Evolutionary conservation across 2,797 vertebrate species (phyloP).

Genomic region (Thunnus albacares): DNA sequence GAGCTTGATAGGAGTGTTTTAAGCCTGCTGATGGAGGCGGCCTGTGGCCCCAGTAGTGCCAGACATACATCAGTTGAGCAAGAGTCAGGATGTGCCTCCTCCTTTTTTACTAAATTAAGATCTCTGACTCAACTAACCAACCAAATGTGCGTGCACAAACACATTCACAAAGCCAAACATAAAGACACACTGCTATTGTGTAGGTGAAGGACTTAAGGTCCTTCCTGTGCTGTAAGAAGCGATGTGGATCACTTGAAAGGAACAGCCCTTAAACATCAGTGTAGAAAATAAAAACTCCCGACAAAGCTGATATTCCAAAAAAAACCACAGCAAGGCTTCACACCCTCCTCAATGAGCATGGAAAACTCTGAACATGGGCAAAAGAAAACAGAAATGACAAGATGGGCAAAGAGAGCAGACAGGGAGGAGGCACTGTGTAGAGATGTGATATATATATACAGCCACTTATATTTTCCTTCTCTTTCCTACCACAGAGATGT

Average conservation of each 20-base stretch:
- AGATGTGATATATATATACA: conserved; percentile 38
- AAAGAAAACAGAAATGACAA: conserved; percentile 37
- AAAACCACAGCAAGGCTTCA: conserved; percentile 27
- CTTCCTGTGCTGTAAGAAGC: conserved; percentile 18
- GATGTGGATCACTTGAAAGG: conserved; percentile 25
- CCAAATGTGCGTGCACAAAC: conserved; percentile 24
- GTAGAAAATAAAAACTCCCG: conserved; percentile 34
- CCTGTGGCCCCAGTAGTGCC: conserved; percentile 17
- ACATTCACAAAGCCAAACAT: conserved; percentile 5
- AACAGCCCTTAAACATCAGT: conserved; percentile 27
- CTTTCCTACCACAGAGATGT: conserved; percentile 44
- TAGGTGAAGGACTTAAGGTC: conserved; percentile 29
- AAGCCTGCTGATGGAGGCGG: conserved; percentile 19
- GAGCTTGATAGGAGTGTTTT: conserved; percentile 21
- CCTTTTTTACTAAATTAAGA: conserved; percentile 60
- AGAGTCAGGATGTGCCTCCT: conserved; percentile 55
- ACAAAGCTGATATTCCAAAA: conserved; percentile 23
- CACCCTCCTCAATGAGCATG: conserved; percentile 26
- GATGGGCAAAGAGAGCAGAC: conserved; percentile 11
- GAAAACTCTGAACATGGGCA: conserved; percentile 54
- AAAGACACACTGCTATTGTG: conserved; percentile 39
- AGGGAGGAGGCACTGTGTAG: conserved; percentile 46
- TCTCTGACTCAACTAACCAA: conserved; percentile 50
- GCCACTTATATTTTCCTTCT: conserved; percentile 52
- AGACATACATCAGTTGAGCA: conserved; percentile 55